Evolutionary conservation across 2,797 vertebrate genomes (phyloP), one percentile per base, ranked within the genome.

Genomic region (Micropoecilia bifurca): DNA sequence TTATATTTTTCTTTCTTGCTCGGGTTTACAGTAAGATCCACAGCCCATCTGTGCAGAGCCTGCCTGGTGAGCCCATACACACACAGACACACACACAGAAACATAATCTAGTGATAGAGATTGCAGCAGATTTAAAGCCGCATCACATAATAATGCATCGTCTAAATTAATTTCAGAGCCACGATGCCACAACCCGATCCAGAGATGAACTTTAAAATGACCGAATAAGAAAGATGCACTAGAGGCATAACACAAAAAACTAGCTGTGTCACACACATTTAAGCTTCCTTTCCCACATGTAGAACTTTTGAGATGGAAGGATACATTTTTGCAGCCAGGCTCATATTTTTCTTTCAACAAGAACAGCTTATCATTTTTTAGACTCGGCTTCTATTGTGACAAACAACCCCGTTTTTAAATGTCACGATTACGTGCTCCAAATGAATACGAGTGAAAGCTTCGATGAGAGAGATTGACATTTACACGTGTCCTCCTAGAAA

Each of bases 121-220:
- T 82, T 87, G 78, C 14, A 86, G 28, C 72, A 50, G 83, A 88
- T 90, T 93, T 84, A 86, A 87, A 78, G 80, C 81, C 76, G 77
- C 86, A 91, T 92, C 89, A 86, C 80, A 82, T 89, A 89, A 89
- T 22, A 20, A 75, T 63, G 46, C 83, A 88, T 85, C 89, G 81
- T 74, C 76, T 66, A 89, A 90, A 93, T 92, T 83, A 87, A 80
- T 90, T 88, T 76, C 22, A 80, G 73, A n/a, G 13, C 41, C 61
- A 71, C 82, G 81, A 91, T 83, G 83, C 80, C 55, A 45, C 45
- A 9, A 53, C 25, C 80, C 89, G 91, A 93, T 90, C 88, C 81
- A 73, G 61, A 82, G 66, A 75, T 80, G 84, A 92, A 88, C 80
- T 84, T 73, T 73, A 71, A 80, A 85, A 41, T 22, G 41, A 43